Evolutionary conservation across 1,140 invertebrate species (phyloP), one percentile per base, ranked within the genome.

Genomic region (Zophobas atratus): DNA sequence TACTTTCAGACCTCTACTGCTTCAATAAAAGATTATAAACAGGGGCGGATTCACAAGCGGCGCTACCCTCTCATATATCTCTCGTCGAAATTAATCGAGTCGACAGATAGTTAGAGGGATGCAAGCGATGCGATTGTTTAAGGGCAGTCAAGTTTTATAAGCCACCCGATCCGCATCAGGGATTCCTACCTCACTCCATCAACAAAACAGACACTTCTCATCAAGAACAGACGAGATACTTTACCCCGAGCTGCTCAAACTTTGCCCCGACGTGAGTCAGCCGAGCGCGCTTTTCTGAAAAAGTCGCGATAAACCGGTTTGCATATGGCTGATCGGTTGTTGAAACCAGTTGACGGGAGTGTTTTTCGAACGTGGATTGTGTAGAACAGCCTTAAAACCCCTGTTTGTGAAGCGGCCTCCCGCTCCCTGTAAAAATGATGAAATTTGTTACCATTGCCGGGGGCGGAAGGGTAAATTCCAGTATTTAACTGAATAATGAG

Each of bases 401-500:
- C 1, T 34, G 35, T 39, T 33, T n/a, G 35, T 35, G 33, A 32
- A 20, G 20, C 20, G 20, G 20, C 20, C 20, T 20, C 20, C 20
- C 20, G 20, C 20, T 35, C 35, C n/a, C 56, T 39, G 1, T 8
- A 67, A 67, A 67, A 67, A 67, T 67, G 41, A 67, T 67, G 8
- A 67, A 67, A 67, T 67, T 67, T 43, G 60, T 43, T 67, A n/a
- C 60, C 60, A 41, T 39, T 39, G 60, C 60, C 60, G 38, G 60
- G 55, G 38, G 60, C 6, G n/a, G 39, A 67, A 67, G 60, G 38
- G 36, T 67, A 67, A 43, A 67, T 67, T 67, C 60, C 60, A 67
- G 60, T 67, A 67, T 67, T 67, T 67, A 67, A 63, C 57, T 36
- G 57, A 63, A 63, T 63, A 63, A 67, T 67, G 60, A 67, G 60